Base-by-base conservation (phyloP, 2,888 invertebrate genomes). In the Drosophila fungiperda region DNA sequence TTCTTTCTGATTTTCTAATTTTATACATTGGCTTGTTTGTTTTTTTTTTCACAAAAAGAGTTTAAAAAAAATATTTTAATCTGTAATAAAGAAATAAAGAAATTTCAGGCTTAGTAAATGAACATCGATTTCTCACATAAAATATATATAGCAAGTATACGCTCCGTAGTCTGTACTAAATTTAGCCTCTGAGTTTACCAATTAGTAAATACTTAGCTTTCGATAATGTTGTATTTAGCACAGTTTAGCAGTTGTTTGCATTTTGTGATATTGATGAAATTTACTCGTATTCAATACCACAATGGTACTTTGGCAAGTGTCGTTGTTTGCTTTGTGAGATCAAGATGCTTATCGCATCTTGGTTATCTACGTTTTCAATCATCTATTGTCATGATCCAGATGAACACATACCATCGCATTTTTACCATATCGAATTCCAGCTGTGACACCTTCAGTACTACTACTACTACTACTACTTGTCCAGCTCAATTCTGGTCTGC, bases 371-470 rank as follows among this genome's bases (percentile, higher is more conserved):
- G 62, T 35, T 68, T 65, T 68, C 62, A 73, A 78, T 80, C 78
- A 80, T 60, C 66, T 54, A 81, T 76, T 72, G 68, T 66, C 78
- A 81, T 78, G 81, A 69, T 67, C 74, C 74, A 80, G 68, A 78
- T 80, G 76, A 50, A 70, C 55, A 68, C 57, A 68, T 52, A 67
- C 75, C 68, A 64, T 53, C 66, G 67, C 77, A 83, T 83, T 77
- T 79, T 73, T 75, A 76, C 77, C 82, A 78, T 76, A 82, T 84
- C 76, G 75, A 68, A 75, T 81, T 70, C 75, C 77, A 81, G 71
- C 69, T 79, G 71, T 76, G 78, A 68, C 78, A 73, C 80, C 73
- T 78, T 81, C 74, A 54, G 52, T 62, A 62, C 54, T 65, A 58
- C 55, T 54, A 35, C 57, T 61, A 60, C 54, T 67, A 55, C 52